Evolutionary conservation across 2,888 invertebrate species (phyloP), one percentile per base, ranked within the genome.

Genomic region (Monopis laevigella): DNA sequence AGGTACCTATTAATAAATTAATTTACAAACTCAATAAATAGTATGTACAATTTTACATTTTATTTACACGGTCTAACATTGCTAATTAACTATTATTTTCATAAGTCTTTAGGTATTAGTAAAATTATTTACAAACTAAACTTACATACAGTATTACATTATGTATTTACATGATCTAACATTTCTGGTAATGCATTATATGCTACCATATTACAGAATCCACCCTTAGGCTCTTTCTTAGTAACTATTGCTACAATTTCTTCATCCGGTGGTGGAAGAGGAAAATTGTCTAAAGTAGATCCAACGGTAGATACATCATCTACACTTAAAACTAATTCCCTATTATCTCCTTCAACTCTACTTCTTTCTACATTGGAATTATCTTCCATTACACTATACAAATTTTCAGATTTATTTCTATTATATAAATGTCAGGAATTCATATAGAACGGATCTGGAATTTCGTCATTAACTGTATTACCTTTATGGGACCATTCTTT

Each of bases 341-440:
- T 75, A 73, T 72, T 78, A 55, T 80, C 78, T 55, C 70, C 67
- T 59, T 80, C 80, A 46, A 74, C 65, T 53, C 75, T 72, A 59
- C 59, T 72, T 55, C 78, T 71, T 44, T 80, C 78, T 55, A 62
- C 55, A 40, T 62, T 55, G 43, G 73, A 65, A 59, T 59, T 75
- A 56, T 81, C 81, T 51, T 81, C 82, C 82, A 82, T 82, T 45
- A 82, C 81, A 58, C 82, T 82, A 48, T 86, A 86, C 62, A 86
- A 72, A 55, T 82, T 83, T 51, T 81, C 80, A 36, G 78, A 70
- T 55, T 83, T 82, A 49, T 72, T 78, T 47, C 78, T 75, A 47
- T 69, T 74, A 58, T 77, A 86, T 83, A 88, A 88, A 82, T 88
- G 88, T 88, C 88, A 88, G 84, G 88, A 88, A 48, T 83, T 83